Percentiles rank a stretch among this genome's conserved stretches.
Conservation (phyloP, 2,797 vertebrate genomes). For the Allobates femoralis region DNA sequence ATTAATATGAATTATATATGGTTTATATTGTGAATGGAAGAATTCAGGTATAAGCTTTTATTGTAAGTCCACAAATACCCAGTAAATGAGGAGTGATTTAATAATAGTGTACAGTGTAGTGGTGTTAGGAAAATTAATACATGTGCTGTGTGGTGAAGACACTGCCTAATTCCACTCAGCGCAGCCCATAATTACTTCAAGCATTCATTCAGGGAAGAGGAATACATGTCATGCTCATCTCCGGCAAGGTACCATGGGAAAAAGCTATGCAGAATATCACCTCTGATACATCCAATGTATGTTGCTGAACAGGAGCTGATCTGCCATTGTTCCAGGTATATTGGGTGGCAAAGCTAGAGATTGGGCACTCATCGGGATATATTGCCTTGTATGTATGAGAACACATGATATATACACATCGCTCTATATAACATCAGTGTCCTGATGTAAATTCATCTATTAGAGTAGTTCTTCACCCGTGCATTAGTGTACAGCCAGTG, state of each 20-base stretch:
- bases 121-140: conserved; percentile 60
- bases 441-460: too few relatives aligned
- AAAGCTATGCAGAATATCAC: not conserved
- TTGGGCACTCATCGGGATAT: not conserved
- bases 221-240: conserved; percentile 28
- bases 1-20: not conserved
- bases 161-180: conserved; percentile 61
- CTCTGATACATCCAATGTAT: not conserved
- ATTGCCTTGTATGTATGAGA: not conserved
- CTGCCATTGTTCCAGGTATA: not conserved
- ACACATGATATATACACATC: not conserved
- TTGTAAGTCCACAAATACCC: conserved; percentile 14
- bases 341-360: not conserved
- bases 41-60: conserved; percentile 18
- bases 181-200: conserved; percentile 60
- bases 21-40: conserved; percentile 22
- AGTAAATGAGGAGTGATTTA: conserved; percentile 55
- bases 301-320: not conserved
- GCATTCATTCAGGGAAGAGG: conserved; percentile 42
- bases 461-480: too few relatives aligned
- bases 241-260: not conserved
- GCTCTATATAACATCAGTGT: too few relatives aligned
- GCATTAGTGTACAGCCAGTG: too few relatives aligned
- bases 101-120: conserved; percentile 45
- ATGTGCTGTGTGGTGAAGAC: conserved; percentile 32